A percentile compares a stretch with the other conserved stretches of the same genome.
Evolutionary conservation across 2,797 vertebrate genomes (phyloP).

Genomic region (Threskiornis aethiopicus): DNA sequence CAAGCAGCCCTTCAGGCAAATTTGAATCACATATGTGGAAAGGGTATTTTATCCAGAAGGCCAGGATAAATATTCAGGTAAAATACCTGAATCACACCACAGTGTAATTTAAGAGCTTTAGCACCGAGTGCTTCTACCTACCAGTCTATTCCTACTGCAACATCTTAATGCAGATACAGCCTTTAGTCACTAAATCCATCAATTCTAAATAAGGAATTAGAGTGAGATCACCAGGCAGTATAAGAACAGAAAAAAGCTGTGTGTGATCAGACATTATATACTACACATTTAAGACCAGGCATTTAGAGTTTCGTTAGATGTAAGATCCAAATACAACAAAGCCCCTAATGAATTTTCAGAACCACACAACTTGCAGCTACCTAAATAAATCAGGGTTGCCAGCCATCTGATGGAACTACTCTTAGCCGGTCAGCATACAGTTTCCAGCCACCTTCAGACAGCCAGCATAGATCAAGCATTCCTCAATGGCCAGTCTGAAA

Average conservation of each 20-base stretch:
- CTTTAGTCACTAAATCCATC: not conserved
- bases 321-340: not conserved
- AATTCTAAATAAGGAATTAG: not conserved
- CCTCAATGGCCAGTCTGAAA: not conserved
- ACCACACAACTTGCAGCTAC: not conserved
- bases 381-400: not conserved
- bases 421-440: not conserved
- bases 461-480: too few species aligned
- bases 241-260: not conserved
- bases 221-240: not conserved
- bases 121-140: not conserved
- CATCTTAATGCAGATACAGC: not conserved
- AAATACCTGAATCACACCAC: not conserved
- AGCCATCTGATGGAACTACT: not conserved
- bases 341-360: not conserved
- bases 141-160: not conserved
- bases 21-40: not conserved
- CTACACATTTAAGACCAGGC: not conserved
- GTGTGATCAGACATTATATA: not conserved
- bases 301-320: not conserved
- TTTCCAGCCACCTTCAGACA: not conserved
- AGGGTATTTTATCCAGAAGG: not conserved
- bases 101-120: not conserved
- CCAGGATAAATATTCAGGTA: not conserved
- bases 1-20: not conserved